These are phyloP conservation scores for Mugil cephalus DNA, from an alignment of 2,113 vertebrate species.

Conservation along the genomic window DNA sequence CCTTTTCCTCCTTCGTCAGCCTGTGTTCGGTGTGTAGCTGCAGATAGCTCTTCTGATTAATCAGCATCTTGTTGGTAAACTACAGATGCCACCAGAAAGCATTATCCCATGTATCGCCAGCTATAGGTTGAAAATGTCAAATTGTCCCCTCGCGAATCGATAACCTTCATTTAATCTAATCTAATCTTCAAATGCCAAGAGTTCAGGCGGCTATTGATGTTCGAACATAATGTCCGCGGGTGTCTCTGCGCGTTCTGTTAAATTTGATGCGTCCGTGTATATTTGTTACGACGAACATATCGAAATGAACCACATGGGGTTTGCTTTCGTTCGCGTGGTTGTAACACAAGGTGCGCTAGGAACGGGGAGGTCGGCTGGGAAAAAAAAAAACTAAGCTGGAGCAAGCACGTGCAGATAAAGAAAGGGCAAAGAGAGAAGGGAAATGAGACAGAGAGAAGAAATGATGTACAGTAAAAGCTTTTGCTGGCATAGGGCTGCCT, in stretches of 20 bases:
- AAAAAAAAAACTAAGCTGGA: neutral
- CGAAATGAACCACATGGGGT: conserved; percentile 30
- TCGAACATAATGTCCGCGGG: conserved; percentile 22
- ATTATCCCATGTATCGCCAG: conserved; percentile 27
- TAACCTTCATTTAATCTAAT: conserved; percentile 57
- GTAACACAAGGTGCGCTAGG: conserved; percentile 27
- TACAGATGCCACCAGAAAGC: conserved; percentile 18
- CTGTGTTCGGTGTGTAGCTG: neutral
- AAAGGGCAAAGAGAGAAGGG: conserved; percentile 18
- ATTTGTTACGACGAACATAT: conserved; percentile 35
- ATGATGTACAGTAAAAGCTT: conserved; percentile 67
- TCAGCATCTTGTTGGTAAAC: conserved; percentile 30
- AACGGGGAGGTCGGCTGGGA: conserved; percentile 9
- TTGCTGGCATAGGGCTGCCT: conserved; percentile 52
- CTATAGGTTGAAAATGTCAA: conserved; percentile 48
- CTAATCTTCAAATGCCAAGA: conserved; percentile 58
- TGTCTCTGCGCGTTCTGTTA: conserved; percentile 18
- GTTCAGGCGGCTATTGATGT: conserved; percentile 33
- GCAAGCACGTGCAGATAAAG: conserved; percentile 37
- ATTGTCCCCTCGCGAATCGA: conserved; percentile 45
- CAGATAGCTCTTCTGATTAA: conserved; percentile 22
- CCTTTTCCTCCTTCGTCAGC: neutral
- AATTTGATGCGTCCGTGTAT: conserved; percentile 36
- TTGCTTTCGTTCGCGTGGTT: conserved; percentile 32
- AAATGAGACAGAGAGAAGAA: conserved; percentile 35